Percentiles rank a stretch among this genome's conserved stretches.
Conservation (phyloP, 1,140 invertebrate genomes). For the Drosophila pectinifera region DNA sequence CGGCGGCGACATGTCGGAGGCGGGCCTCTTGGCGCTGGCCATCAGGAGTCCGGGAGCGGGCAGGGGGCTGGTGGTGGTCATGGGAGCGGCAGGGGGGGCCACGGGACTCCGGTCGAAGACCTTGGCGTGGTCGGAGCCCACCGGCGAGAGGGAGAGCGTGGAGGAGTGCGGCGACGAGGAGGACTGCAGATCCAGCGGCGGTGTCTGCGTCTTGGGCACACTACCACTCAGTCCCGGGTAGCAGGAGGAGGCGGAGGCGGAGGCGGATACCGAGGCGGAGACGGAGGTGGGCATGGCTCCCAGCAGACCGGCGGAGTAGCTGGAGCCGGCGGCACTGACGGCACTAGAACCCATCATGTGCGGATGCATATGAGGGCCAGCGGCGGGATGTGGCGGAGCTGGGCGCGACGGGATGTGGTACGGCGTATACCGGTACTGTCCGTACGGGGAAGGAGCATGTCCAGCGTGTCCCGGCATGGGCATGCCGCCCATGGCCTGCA, state of each 20-base stretch:
- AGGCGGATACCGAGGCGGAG: conserved; percentile 19
- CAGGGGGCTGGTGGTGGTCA: conserved; percentile 59
- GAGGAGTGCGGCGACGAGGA: conserved; percentile 84
- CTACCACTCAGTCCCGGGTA: conserved; percentile 25
- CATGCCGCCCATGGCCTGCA: conserved; percentile 65
- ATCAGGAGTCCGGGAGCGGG: conserved; percentile 70
- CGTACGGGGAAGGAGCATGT: conserved; percentile 82
- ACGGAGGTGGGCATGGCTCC: conserved; percentile 44
- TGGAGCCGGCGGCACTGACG: conserved; percentile 45
- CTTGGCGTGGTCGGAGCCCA: conserved; percentile 82
- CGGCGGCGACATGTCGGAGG: conserved; percentile 65
- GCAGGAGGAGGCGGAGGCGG: conserved; percentile 33
- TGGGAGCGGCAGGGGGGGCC: conserved; percentile 17
- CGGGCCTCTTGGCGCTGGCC: conserved; percentile 72
- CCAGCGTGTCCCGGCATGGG: conserved; percentile 23
- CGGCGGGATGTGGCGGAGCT: conserved; percentile 61
- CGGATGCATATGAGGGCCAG: conserved; percentile 81
- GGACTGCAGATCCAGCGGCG: conserved; percentile 81
- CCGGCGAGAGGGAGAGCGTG: conserved; percentile 80
- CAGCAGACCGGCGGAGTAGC: conserved; percentile 60
- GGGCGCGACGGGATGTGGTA: conserved; percentile 84
- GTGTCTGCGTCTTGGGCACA: conserved; percentile 77
- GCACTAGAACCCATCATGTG: conserved; percentile 61
- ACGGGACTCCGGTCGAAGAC: conserved; percentile 72
- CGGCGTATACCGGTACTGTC: conserved; percentile 84